Conservation (phyloP, 2,113 vertebrate genomes). For the Gymnarchus niloticus region DNA sequence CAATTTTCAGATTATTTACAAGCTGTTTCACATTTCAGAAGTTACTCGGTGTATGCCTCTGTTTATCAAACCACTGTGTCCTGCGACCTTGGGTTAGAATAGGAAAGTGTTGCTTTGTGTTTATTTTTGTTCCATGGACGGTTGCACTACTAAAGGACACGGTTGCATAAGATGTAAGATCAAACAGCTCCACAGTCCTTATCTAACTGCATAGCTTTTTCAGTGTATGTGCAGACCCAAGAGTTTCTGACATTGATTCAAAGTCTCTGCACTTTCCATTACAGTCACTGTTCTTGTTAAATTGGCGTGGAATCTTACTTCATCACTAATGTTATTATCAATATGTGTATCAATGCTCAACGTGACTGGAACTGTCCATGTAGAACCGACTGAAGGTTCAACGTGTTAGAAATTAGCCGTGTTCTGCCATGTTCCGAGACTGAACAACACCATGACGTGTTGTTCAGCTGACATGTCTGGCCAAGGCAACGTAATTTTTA, state of each 20-base stretch:
- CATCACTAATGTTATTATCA: neutral
- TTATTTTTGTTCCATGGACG: constrained; percentile 39
- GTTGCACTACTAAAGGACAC: constrained; percentile 36
- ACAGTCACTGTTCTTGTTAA: neutral
- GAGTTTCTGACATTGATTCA: neutral
- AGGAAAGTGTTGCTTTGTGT: constrained; percentile 41
- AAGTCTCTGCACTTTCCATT: neutral
- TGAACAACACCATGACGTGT: too few relatives aligned
- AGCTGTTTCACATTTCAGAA: neutral
- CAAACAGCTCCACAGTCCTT: constrained; percentile 40
- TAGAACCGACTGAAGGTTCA: neutral
- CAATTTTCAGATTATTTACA: too few relatives aligned
- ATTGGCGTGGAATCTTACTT: neutral
- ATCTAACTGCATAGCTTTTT: constrained; percentile 26
- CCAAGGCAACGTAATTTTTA: neutral
- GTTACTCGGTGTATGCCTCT: neutral
- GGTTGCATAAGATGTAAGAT: constrained; percentile 35
- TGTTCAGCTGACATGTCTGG: neutral
- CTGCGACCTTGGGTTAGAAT: constrained; percentile 43
- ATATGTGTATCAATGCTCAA: neutral
- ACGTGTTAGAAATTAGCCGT: neutral
- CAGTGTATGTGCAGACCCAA: neutral
- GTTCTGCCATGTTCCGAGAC: neutral
- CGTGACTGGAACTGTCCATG: neutral
- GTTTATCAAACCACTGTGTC: neutral